Conservation (phyloP, 1,140 invertebrate genomes). For the Macrotrachela quadricornifera region DNA sequence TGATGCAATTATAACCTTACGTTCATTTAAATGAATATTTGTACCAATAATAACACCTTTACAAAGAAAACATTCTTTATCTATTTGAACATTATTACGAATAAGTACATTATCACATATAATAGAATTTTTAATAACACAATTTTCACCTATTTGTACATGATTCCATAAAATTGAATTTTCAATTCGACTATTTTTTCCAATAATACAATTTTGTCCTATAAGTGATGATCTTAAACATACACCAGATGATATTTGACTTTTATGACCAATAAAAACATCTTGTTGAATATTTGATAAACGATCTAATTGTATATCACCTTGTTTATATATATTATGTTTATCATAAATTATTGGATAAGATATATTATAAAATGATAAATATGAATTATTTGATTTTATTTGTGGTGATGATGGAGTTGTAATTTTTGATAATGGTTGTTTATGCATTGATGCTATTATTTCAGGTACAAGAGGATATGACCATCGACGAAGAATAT, state of each 20-base stretch:
- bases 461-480: constrained; percentile 51
- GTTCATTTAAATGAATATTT: background rate
- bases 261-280: constrained; percentile 5
- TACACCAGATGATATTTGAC: constrained; percentile 9
- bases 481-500: constrained; percentile 53
- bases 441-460: constrained; percentile 21
- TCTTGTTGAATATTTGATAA: background rate
- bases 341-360: constrained; percentile 1
- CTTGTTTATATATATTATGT: background rate
- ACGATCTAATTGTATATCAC: background rate
- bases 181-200: constrained; percentile 46
- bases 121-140: constrained; percentile 36
- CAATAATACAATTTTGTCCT: constrained; percentile 56
- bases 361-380: constrained; percentile 40
- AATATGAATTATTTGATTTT: constrained; percentile 43
- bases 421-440: constrained; percentile 18
- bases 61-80: constrained; percentile 36
- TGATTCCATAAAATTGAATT: constrained; percentile 53
- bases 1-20: background rate
- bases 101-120: constrained; percentile 18
- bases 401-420: constrained; percentile 40
- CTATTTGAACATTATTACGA: constrained; percentile 13
- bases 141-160: constrained; percentile 46
- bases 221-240: constrained; percentile 46
- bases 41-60: constrained; percentile 27